Percentiles rank a stretch among this genome's conserved stretches.
phyloP scores from a whole-genome alignment of 2,888 invertebrate species.

The Melanophora roralis region DNA sequence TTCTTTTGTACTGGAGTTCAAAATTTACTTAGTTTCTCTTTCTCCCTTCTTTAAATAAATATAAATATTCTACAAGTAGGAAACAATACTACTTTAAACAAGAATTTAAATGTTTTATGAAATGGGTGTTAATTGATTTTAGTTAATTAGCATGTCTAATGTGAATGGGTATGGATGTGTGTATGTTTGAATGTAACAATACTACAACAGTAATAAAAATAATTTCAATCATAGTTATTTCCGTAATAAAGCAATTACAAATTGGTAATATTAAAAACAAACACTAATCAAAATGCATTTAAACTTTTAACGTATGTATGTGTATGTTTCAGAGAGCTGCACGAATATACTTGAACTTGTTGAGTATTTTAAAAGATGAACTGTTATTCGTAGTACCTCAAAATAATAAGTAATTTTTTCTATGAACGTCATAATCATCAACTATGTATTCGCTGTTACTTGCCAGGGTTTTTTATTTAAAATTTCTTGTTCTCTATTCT shows the following conservation, averaged over 20 bases:
- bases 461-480: too few species aligned
- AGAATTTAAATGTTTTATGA: constrained; percentile 11
- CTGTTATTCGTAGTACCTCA: too few species aligned
- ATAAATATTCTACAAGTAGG: constrained; percentile 1
- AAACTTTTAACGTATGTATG: too few species aligned
- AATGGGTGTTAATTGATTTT: constrained; percentile 35
- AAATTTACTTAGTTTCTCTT: background rate
- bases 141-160: constrained; percentile 31
- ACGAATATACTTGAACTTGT: background rate
- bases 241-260: background rate
- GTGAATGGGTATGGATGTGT: too few species aligned
- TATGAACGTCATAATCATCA: too few species aligned
- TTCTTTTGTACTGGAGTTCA: background rate
- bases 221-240: background rate
- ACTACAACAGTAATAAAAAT: background rate
- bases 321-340: too few species aligned
- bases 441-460: too few species aligned
- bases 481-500: too few species aligned
- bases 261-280: background rate
- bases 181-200: background rate
- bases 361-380: too few species aligned
- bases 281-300: too few species aligned
- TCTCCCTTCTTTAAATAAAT: background rate
- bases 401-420: too few species aligned
- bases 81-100: constrained; percentile 22